phyloP scores from a whole-genome alignment of 2,888 invertebrate species.

The Bombylius major region DNA sequence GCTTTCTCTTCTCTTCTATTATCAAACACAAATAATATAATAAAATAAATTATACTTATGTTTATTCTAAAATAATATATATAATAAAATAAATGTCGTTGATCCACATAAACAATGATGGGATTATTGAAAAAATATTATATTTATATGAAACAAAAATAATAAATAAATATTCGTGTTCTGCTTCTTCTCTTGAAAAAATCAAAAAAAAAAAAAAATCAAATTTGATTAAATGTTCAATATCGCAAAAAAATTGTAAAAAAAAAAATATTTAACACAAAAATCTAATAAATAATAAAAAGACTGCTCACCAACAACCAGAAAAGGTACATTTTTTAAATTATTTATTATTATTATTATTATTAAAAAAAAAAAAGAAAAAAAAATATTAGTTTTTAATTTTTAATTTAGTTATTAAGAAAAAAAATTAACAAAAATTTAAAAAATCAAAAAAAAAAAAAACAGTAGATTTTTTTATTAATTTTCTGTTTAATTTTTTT shows the following conservation, averaged over 20 bases:
- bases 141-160: slow-evolving; percentile 1
- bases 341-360: slow-evolving; percentile 14
- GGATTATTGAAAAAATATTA: slow-evolving; percentile 5
- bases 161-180: background rate
- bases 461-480: background rate
- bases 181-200: background rate
- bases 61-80: too few relatives aligned
- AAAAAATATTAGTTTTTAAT: slow-evolving; percentile 10
- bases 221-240: background rate
- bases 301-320: slow-evolving; percentile 35
- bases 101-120: background rate
- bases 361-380: background rate
- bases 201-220: slow-evolving; percentile 1
- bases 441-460: slow-evolving; percentile 1
- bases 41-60: slow-evolving; percentile 1
- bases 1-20: slow-evolving; percentile 24
- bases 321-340: slow-evolving; percentile 31
- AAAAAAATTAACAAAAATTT: background rate
- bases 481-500: background rate
- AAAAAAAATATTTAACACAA: slow-evolving; percentile 12
- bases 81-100: background rate
- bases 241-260: slow-evolving; percentile 3
- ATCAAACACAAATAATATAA: slow-evolving; percentile 15
- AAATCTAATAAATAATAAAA: slow-evolving; percentile 15
- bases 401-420: slow-evolving; percentile 9